Percentiles rank a stretch among this genome's conserved stretches.
phyloP scores from a whole-genome alignment of 2,113 vertebrate species.

The Antidorcas marsupialis region DNA sequence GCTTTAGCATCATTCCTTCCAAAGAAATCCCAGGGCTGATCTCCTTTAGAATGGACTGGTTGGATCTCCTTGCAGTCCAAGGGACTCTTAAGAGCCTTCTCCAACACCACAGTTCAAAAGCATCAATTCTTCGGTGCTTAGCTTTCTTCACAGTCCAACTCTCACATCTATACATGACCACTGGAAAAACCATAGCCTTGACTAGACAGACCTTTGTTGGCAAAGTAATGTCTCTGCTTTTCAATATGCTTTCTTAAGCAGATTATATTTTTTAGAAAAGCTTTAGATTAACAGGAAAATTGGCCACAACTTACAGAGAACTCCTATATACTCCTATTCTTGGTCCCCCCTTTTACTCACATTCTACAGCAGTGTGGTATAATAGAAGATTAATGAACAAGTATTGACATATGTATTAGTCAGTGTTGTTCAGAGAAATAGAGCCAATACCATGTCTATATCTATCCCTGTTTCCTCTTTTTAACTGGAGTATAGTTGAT shows the following conservation, averaged over 20 bases:
- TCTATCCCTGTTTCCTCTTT: background rate
- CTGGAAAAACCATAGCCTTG: background rate
- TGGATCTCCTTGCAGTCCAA: too few relatives aligned
- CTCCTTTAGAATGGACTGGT: too few relatives aligned
- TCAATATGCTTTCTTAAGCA: background rate
- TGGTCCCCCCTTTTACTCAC: background rate
- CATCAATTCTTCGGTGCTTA: too few relatives aligned
- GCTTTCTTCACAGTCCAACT: background rate
- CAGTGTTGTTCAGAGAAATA: background rate
- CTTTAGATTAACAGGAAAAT: background rate
- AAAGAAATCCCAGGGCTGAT: rapidly evolving
- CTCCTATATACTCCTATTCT: too few relatives aligned
- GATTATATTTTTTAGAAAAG: background rate
- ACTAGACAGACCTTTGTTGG: background rate
- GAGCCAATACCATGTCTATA: background rate
- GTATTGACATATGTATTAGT: background rate
- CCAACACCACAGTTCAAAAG: too few relatives aligned
- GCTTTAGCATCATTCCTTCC: too few relatives aligned
- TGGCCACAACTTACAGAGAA: background rate
- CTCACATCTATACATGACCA: too few relatives aligned
- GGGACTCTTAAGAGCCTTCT: too few relatives aligned
- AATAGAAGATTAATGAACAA: background rate
- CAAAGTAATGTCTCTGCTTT: too few relatives aligned
- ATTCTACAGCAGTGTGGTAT: background rate
- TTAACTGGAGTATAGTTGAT: background rate